Percentiles rank a stretch among this genome's conserved stretches.
Evolutionary conservation across 2,797 vertebrate genomes (phyloP).

Genomic region (Gymnoscopelus microlampas): DNA sequence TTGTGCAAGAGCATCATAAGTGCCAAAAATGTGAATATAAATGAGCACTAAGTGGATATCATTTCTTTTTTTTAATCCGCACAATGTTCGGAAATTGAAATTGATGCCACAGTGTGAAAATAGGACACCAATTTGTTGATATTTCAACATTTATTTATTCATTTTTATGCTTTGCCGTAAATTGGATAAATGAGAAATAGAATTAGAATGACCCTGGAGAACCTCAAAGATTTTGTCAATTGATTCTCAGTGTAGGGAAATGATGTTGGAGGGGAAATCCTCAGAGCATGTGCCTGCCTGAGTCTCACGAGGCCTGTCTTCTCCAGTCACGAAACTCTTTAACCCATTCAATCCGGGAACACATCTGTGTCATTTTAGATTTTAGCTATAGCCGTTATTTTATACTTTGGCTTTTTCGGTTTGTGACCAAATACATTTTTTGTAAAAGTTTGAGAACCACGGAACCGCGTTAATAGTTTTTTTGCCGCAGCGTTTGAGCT

Average conservation of each 20-base stretch:
- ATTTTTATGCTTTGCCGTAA: conserved; percentile 33
- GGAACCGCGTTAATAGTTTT: no score
- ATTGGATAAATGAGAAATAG: conserved; percentile 47
- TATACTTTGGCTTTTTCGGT: no score
- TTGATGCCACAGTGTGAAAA: conserved; percentile 16
- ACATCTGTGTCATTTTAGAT: no score
- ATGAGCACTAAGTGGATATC: conserved; percentile 44
- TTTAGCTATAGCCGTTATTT: no score
- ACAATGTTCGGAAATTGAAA: conserved; percentile 39
- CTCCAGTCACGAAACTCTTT: conserved; percentile 37
- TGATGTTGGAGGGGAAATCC: conserved; percentile 53
- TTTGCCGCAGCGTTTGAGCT: no score
- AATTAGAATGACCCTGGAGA: conserved; percentile 49
- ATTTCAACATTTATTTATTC: conserved; percentile 32
- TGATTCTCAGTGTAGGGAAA: conserved; percentile 41
- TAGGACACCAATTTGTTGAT: conserved; percentile 32
- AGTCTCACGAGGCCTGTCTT: conserved; percentile 48
- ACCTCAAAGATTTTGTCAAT: conserved; percentile 46
- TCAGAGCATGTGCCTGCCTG: conserved; percentile 48
- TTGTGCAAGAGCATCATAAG: conserved; percentile 40
- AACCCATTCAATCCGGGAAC: neutral
- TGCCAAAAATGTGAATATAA: conserved; percentile 33
- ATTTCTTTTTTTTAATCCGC: conserved; percentile 45
- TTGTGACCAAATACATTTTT: no score
- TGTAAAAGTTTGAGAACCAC: no score